phyloP scores from a whole-genome alignment of 2,888 invertebrate genomes.

The Melanargia galathea region DNA sequence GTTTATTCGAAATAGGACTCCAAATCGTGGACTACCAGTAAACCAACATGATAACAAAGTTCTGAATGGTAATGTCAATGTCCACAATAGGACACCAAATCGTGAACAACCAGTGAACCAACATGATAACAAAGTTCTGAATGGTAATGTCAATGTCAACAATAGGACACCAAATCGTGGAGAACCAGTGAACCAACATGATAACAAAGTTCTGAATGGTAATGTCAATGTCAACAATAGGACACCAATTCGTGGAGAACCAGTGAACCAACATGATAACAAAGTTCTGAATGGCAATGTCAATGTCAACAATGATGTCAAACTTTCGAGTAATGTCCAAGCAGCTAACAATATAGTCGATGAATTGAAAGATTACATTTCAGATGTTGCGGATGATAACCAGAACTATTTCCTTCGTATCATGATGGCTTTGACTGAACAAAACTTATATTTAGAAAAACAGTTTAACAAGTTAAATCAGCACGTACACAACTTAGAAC shows the following conservation, averaged over 20 bases:
- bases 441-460: constrained; percentile 73
- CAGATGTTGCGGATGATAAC: constrained; percentile 71
- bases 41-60: constrained; percentile 54
- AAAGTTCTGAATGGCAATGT: constrained; percentile 50
- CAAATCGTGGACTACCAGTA: too few species aligned
- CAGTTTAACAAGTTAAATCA: constrained; percentile 62
- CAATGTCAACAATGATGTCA: constrained; percentile 49
- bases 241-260: too few species aligned
- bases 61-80: constrained; percentile 48
- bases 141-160: too few species aligned
- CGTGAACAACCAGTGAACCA: too few species aligned
- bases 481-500: constrained; percentile 61
- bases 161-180: too few species aligned
- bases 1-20: constrained; percentile 52
- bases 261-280: too few species aligned
- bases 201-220: too few species aligned
- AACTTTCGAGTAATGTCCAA: constrained; percentile 41
- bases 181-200: too few species aligned
- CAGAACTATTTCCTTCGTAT: constrained; percentile 72
- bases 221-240: constrained; percentile 57
- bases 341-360: constrained; percentile 50
- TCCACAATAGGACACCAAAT: too few species aligned
- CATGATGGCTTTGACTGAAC: constrained; percentile 78
- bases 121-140: too few species aligned
- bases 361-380: constrained; percentile 72